Evolutionary conservation across 2,113 vertebrate species (phyloP).

Genomic region (Lontra canadensis): DNA sequence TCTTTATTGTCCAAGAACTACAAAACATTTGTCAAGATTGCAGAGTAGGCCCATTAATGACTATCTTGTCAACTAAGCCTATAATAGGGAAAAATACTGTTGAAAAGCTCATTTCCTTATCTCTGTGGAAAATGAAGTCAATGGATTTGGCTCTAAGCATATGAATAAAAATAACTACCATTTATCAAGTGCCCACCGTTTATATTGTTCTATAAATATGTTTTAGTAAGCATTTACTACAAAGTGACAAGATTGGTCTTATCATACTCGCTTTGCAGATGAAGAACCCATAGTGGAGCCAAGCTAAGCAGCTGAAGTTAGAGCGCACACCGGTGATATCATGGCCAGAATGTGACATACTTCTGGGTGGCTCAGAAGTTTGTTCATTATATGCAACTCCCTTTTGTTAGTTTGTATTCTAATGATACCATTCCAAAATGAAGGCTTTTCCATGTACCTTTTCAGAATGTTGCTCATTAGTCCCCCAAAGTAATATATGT

Average conservation of each 20-base stretch:
- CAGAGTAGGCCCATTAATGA: not conserved
- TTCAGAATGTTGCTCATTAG: not conserved
- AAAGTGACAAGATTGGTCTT: rapidly evolving
- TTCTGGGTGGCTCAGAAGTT: not conserved
- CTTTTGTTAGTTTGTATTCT: not conserved
- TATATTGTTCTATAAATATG: not conserved
- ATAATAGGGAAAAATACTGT: not conserved
- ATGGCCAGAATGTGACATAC: not conserved
- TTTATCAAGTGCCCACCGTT: not conserved
- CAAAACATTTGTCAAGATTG: not conserved
- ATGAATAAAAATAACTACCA: not conserved
- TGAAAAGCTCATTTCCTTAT: not conserved
- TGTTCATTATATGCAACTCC: not conserved
- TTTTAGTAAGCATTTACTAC: not conserved
- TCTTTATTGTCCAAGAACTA: not conserved
- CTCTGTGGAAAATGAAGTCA: not conserved
- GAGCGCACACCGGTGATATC: not conserved
- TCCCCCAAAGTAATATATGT: not conserved
- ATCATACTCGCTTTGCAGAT: not conserved
- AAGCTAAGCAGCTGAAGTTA: not conserved
- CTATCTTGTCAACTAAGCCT: not conserved
- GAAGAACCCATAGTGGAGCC: not conserved
- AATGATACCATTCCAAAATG: not conserved
- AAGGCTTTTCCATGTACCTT: not conserved
- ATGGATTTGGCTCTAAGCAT: not conserved